A percentile compares a stretch with the other conserved stretches of the same genome.
Conservation (phyloP, 2,797 vertebrate genomes). For the Onychomys leucogaster region DNA sequence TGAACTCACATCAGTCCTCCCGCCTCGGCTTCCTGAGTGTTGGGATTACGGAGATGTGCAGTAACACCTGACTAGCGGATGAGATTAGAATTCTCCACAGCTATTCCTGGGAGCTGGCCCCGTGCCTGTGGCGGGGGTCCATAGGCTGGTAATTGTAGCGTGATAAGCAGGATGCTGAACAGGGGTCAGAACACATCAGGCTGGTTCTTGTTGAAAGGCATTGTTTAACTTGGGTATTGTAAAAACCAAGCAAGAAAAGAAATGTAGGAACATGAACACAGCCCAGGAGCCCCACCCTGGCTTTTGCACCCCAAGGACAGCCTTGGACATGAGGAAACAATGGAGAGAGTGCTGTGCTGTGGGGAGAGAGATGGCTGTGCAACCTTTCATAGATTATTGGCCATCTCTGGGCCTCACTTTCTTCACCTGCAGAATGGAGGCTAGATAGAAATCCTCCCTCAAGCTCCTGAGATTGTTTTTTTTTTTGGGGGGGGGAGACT, state of each 20-base stretch:
- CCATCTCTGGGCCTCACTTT: background rate
- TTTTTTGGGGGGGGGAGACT: too few relatives aligned
- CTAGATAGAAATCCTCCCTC: background rate
- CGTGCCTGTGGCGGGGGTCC: too few relatives aligned
- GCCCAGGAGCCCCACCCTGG: background rate
- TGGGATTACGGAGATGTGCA: background rate
- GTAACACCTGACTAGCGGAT: background rate
- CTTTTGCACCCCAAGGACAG: background rate
- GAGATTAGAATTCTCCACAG: too few relatives aligned
- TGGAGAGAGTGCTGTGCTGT: too few relatives aligned
- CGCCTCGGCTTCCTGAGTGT: background rate
- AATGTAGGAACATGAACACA: background rate
- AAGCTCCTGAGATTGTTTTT: background rate
- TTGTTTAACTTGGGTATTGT: background rate
- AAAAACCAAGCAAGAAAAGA: constrained; percentile 24
- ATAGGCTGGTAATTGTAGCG: background rate
- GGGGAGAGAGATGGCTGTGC: background rate
- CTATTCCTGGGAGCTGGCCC: background rate
- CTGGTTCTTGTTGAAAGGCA: background rate
- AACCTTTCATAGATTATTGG: background rate
- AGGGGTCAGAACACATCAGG: too few relatives aligned
- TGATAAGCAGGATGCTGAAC: background rate
- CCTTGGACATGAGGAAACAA: background rate
- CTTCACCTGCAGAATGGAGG: background rate
- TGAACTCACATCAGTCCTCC: background rate